These are phyloP conservation scores for Oscheius myriophilus DNA, from an alignment of 2,888 invertebrate genomes.

Conservation along the genomic window DNA sequence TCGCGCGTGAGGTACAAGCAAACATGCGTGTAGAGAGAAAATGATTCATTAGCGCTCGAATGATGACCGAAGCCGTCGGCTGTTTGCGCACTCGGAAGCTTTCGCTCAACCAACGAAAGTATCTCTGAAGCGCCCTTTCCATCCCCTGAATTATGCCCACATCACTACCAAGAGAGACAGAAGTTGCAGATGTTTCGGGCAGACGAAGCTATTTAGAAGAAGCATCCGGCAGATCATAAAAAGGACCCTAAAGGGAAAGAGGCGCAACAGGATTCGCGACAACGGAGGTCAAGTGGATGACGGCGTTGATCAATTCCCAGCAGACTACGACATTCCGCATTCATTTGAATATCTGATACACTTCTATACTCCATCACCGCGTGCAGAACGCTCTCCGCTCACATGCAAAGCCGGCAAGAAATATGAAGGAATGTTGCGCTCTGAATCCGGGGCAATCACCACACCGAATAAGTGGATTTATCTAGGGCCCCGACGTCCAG, in stretches of 20 bases:
- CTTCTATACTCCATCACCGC: too few relatives aligned
- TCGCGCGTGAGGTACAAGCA: constrained; percentile 31
- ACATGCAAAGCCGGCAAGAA: too few relatives aligned
- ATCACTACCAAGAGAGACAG: not conserved
- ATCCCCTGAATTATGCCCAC: not conserved
- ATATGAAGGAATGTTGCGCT: too few relatives aligned
- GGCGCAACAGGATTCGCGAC: constrained; percentile 4
- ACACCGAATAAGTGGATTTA: too few relatives aligned
- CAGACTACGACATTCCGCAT: constrained; percentile 24
- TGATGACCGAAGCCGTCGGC: constrained; percentile 29
- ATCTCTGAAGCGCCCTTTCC: not conserved
- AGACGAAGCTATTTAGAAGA: constrained; percentile 25
- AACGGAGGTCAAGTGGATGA: constrained; percentile 25
- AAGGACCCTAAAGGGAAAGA: not conserved
- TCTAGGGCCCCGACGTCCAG: too few relatives aligned
- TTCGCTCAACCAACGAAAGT: constrained; percentile 10
- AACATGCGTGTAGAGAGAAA: constrained; percentile 31
- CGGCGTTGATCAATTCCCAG: constrained; percentile 19
- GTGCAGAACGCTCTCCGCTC: too few relatives aligned
- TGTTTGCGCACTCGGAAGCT: constrained; percentile 29
- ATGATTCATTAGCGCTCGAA: constrained; percentile 30
- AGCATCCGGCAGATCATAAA: not conserved
- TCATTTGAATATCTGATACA: constrained; percentile 19
- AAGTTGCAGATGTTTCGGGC: not conserved
- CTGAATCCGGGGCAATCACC: too few relatives aligned